A percentile compares a stretch with the other conserved stretches of the same genome.
Conservation (phyloP, 2,888 invertebrate species). For the Harpalus rufipes region DNA sequence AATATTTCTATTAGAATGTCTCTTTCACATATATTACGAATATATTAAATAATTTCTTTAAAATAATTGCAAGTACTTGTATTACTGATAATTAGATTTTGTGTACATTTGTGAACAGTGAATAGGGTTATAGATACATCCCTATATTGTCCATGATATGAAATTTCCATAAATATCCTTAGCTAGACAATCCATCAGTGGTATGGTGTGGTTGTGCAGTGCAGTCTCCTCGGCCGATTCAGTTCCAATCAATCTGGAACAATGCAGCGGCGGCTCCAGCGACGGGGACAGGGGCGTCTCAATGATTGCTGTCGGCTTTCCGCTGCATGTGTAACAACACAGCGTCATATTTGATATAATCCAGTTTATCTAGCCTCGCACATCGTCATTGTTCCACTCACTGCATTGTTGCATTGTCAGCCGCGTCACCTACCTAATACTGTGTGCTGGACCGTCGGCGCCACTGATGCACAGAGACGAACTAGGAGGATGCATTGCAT, state of each 20-base stretch:
- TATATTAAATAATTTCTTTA: too few relatives aligned
- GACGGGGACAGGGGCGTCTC: not conserved
- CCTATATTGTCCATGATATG: too few relatives aligned
- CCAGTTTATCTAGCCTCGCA: slow-evolving; percentile 52
- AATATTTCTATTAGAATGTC: too few relatives aligned
- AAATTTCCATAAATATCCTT: not conserved
- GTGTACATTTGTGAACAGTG: too few relatives aligned
- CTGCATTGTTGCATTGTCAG: slow-evolving; percentile 55
- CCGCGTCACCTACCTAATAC: slow-evolving; percentile 53
- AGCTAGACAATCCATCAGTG: not conserved
- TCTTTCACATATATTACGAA: too few relatives aligned
- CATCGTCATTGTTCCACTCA: slow-evolving; percentile 52
- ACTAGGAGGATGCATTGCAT: not conserved
- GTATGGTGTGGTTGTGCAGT: not conserved
- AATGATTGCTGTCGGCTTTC: slow-evolving; percentile 40
- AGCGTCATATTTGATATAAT: slow-evolving; percentile 61
- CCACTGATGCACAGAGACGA: slow-evolving; percentile 6
- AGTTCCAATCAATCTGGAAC: slow-evolving; percentile 43
- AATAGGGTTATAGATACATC: too few relatives aligned
- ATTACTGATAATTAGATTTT: too few relatives aligned
- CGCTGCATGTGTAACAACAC: slow-evolving; percentile 47
- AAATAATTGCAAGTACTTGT: too few relatives aligned
- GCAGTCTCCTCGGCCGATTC: slow-evolving; percentile 7
- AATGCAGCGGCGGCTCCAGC: slow-evolving; percentile 26
- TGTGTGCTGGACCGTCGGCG: not conserved